Evolutionary conservation across 2,888 invertebrate genomes (phyloP).

Genomic region (Ectemnius cavifrons): DNA sequence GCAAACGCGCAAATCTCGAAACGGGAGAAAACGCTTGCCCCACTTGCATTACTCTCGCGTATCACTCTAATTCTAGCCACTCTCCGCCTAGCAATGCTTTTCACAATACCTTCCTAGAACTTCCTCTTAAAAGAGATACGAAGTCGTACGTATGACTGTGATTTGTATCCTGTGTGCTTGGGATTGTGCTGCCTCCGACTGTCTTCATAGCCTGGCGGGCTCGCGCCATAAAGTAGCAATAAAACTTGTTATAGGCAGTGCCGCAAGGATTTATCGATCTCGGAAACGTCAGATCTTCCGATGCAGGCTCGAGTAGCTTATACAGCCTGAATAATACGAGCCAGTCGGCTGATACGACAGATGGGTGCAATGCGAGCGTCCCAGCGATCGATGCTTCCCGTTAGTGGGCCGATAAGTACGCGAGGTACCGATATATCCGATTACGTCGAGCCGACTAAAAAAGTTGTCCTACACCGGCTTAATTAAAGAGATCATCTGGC

Average conservation of each 20-base stretch:
- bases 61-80: no score
- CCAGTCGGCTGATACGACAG: slow-evolving; percentile 34
- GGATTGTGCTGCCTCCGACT: neutral
- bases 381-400: slow-evolving; percentile 34
- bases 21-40: slow-evolving; percentile 32
- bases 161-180: neutral
- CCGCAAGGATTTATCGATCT: slow-evolving; percentile 13
- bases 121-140: no score
- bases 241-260: slow-evolving; percentile 13
- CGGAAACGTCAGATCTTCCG: slow-evolving; percentile 1
- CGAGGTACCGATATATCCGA: slow-evolving; percentile 36
- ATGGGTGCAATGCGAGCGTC: neutral
- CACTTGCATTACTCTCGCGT: slow-evolving; percentile 18
- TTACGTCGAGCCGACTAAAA: slow-evolving; percentile 6
- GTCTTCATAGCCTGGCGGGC: neutral
- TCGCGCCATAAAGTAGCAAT: neutral
- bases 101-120: no score
- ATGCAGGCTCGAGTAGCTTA: slow-evolving; percentile 20
- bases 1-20: slow-evolving; percentile 21
- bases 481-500: slow-evolving; percentile 40
- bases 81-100: no score
- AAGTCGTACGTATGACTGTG: no score
- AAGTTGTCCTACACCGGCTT: slow-evolving; percentile 24
- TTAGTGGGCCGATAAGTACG: slow-evolving; percentile 41
- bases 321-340: slow-evolving; percentile 52